Conservation (phyloP, 1,140 invertebrate species). For the Hycleus phaleratus region DNA sequence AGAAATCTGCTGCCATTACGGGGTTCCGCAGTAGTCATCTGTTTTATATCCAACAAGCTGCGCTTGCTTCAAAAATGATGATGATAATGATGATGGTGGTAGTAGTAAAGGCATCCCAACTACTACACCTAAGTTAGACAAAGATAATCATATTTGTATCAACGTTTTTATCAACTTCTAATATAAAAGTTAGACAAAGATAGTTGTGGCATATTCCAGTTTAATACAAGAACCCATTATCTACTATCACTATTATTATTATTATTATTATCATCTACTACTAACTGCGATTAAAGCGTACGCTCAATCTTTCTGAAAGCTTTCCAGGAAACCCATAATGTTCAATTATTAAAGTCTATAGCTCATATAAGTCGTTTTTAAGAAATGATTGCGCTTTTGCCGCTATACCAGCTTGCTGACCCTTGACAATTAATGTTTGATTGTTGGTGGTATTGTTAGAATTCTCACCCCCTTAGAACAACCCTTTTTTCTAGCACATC, state of each 20-base stretch:
- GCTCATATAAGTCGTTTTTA: constrained; percentile 40
- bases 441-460: constrained; percentile 22
- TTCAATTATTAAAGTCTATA: constrained; percentile 42
- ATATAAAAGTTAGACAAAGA: not conserved
- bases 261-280: too few relatives aligned
- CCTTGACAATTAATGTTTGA: constrained; percentile 37
- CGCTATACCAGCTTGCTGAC: constrained; percentile 3
- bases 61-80: constrained; percentile 3
- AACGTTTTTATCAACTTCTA: too few relatives aligned
- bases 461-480: too few relatives aligned
- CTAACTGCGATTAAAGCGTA: constrained; percentile 7
- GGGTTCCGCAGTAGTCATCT: constrained; percentile 38
- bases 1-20: constrained; percentile 44
- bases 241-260: not conserved
- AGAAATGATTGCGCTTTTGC: constrained; percentile 35
- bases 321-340: constrained; percentile 38
- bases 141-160: too few relatives aligned
- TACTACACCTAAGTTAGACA: too few relatives aligned
- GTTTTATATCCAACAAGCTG: constrained; percentile 35
- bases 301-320: constrained; percentile 42
- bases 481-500: too few relatives aligned
- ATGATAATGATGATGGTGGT: not conserved
- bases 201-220: constrained; percentile 7
- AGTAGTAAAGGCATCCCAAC: not conserved
- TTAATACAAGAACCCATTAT: constrained; percentile 32